Evolutionary conservation across 1,140 invertebrate genomes (phyloP), one percentile per base, ranked within the genome.

Genomic region (Gryon sp.): DNA sequence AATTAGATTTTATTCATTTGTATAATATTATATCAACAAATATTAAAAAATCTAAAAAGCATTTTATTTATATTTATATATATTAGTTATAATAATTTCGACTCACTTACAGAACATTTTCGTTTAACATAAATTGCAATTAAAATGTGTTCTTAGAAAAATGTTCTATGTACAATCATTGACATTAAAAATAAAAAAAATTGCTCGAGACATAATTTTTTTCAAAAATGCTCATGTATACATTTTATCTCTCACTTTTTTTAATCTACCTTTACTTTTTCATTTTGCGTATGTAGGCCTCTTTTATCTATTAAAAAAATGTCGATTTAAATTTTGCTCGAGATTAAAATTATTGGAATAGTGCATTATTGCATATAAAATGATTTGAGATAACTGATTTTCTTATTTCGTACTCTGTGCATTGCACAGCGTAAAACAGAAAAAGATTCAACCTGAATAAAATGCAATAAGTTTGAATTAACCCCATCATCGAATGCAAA

Each of bases 211-310:
- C 45, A 52, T 53, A 55, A 30, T 22, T 40, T 11, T 4, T 34
- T 40, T 24, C 32, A 12, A 45, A 46, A 63, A 63, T 12, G 18
- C 14, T n/a, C 59, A 24, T 48, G 63, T 57, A 57, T 50, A n/a
- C n/a, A 72, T 53, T 63, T 63, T 63, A 73, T 63, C 38, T 45
- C 48, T 36, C 45, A 41, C 57, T 57, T 41, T 15, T 30, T 73
- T 73, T 73, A 73, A 73, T 52, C 69, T 73, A 73, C 59, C 65
- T 73, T 73, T 52, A 32, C 62, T 65, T 59, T 26, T 73, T 65
- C 52, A 18, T 36, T 65, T 50, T 28, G 57, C 38, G 70, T 60
- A 16, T 74, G 28, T 55, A 72, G 46, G 8, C 2, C 52, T 65
- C 65, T 74, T 59, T 16, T 19, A n/a, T n/a, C n/a, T n/a, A n/a